These are phyloP conservation scores for Cryptomyrus ogoouensis DNA, from an alignment of 2,113 vertebrate species.

Conservation along the genomic window DNA sequence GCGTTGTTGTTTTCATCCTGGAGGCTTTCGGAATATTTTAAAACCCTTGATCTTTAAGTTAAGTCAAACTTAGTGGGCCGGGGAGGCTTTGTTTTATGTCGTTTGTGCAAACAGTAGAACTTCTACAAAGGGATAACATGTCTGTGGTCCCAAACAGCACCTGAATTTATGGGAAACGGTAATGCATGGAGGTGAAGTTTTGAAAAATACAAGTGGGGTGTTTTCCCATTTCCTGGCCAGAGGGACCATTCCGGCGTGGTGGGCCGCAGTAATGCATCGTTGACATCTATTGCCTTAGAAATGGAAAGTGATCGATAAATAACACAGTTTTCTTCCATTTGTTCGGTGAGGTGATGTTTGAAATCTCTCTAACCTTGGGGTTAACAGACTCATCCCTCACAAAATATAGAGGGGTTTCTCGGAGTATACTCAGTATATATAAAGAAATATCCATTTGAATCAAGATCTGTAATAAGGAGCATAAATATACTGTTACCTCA, in stretches of 20 bases:
- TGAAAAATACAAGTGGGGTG: background rate
- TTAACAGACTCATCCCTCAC: background rate
- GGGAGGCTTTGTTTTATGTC: background rate
- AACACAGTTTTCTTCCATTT: background rate
- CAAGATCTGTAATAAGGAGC: background rate
- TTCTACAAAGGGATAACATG: background rate
- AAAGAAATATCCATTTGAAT: background rate
- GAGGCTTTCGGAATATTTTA: background rate
- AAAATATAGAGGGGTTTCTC: background rate
- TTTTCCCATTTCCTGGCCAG: background rate
- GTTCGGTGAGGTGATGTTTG: background rate
- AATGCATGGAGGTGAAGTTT: background rate
- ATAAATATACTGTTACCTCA: background rate
- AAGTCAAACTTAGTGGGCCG: background rate
- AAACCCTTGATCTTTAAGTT: conserved; percentile 6
- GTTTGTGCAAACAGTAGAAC: background rate
- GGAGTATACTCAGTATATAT: background rate
- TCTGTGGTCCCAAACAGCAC: background rate
- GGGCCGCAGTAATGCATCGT: background rate
- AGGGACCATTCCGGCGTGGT: background rate
- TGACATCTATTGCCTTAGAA: background rate
- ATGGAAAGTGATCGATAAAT: background rate
- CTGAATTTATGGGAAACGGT: background rate
- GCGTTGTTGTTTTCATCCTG: background rate
- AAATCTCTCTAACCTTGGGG: conserved; percentile 8